Evolutionary conservation across 1,140 invertebrate genomes (phyloP).

Genomic region (Paramacrobiotus metropolitanus): DNA sequence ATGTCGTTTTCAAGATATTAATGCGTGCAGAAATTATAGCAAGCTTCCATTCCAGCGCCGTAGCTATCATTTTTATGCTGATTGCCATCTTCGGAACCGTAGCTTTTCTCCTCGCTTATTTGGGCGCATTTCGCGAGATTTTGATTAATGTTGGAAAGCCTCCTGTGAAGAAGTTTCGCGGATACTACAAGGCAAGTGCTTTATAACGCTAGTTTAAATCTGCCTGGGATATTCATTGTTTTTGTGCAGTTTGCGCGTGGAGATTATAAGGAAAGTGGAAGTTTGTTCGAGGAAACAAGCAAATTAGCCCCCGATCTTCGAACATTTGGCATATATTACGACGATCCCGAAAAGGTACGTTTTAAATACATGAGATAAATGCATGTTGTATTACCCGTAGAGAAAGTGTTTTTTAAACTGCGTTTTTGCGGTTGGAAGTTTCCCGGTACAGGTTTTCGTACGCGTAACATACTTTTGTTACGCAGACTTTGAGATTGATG

Average conservation of each 20-base stretch:
- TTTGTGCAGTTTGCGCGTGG: slow-evolving; percentile 19
- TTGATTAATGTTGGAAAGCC: not conserved
- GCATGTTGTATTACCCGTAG: no score
- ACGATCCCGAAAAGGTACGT: slow-evolving; percentile 23
- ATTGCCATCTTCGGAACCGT: not conserved
- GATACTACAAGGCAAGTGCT: not conserved
- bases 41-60: not conserved
- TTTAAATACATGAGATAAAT: no score
- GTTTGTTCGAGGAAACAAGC: slow-evolving; percentile 21
- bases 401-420: no score
- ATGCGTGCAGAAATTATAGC: not conserved
- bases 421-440: no score
- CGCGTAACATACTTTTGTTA: no score
- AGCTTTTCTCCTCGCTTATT: not conserved
- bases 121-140: not conserved
- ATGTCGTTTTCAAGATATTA: no score
- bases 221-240: not conserved
- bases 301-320: slow-evolving; percentile 19
- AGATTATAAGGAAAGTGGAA: slow-evolving; percentile 23
- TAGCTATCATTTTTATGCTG: not conserved
- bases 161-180: not conserved
- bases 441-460: no score
- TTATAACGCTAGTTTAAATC: not conserved
- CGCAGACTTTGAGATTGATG: no score
- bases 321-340: slow-evolving; percentile 25